phyloP scores from a whole-genome alignment of 2,797 vertebrate species.

The Gadopsis bispinosus region DNA sequence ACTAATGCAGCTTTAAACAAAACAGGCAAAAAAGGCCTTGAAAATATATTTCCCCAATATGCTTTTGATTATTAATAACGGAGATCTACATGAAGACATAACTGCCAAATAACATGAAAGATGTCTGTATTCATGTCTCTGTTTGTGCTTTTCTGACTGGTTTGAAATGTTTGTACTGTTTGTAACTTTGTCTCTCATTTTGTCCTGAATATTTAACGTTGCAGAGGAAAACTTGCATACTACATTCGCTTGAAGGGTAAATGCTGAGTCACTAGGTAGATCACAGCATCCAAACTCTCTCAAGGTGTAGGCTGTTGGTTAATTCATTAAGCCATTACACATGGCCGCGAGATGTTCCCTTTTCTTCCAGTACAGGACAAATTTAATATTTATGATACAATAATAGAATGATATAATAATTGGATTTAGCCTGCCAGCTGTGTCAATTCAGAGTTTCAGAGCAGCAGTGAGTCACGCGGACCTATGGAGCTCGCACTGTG shows the following conservation, averaged over 20 bases:
- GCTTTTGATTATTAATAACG: background rate
- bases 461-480: slow-evolving; percentile 55
- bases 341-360: background rate
- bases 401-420: slow-evolving; percentile 49
- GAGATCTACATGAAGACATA: background rate
- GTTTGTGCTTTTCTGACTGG: background rate
- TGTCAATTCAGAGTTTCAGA: slow-evolving; percentile 50
- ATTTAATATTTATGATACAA: slow-evolving; percentile 30
- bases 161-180: background rate
- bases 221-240: background rate
- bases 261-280: background rate
- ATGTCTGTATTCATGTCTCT: background rate
- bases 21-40: too few relatives aligned
- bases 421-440: slow-evolving; percentile 52
- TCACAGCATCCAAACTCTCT: slow-evolving; percentile 1
- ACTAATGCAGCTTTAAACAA: too few relatives aligned
- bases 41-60: too few relatives aligned
- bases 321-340: slow-evolving; percentile 35
- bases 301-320: slow-evolving; percentile 14
- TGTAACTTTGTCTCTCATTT: background rate
- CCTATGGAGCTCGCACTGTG: slow-evolving; percentile 46
- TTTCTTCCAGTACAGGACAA: background rate
- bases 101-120: background rate
- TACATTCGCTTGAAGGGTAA: background rate
- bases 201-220: slow-evolving; percentile 16